These are phyloP conservation scores for Heteropelma amictum DNA, from an alignment of 2,888 invertebrate species.

Conservation along the genomic window DNA sequence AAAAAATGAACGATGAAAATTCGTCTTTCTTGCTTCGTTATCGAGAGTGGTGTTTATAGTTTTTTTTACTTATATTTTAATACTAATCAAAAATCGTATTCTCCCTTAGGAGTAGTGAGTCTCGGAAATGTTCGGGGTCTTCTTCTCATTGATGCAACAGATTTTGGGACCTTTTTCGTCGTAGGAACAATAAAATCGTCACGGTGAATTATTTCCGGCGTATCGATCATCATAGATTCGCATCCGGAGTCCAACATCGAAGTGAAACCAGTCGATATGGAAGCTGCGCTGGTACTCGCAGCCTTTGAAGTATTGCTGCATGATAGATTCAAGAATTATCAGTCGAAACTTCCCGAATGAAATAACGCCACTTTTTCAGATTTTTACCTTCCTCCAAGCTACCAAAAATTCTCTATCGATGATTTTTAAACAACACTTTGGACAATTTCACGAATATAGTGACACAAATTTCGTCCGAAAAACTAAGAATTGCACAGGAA, in stretches of 20 bases:
- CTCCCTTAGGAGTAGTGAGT: background rate
- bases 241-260: background rate
- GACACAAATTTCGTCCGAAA: too few species aligned
- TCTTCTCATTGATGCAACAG: background rate
- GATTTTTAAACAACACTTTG: too few species aligned
- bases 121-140: background rate
- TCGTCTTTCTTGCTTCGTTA: background rate
- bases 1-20: too few species aligned
- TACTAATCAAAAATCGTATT: background rate
- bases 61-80: background rate
- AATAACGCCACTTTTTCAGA: background rate
- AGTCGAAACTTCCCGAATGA: too few species aligned
- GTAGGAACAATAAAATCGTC: conserved; percentile 27
- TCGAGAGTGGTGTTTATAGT: background rate
- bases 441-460: too few species aligned
- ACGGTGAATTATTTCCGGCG: background rate
- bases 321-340: background rate
- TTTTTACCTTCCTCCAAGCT: too few species aligned
- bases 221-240: background rate
- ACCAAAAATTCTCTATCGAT: too few species aligned
- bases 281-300: background rate
- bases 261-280: background rate
- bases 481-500: too few species aligned
- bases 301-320: background rate
- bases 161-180: conserved; percentile 31